These are phyloP conservation scores for Onychostoma macrolepis DNA, from an alignment of 2,113 vertebrate genomes.

Conservation along the genomic window DNA sequence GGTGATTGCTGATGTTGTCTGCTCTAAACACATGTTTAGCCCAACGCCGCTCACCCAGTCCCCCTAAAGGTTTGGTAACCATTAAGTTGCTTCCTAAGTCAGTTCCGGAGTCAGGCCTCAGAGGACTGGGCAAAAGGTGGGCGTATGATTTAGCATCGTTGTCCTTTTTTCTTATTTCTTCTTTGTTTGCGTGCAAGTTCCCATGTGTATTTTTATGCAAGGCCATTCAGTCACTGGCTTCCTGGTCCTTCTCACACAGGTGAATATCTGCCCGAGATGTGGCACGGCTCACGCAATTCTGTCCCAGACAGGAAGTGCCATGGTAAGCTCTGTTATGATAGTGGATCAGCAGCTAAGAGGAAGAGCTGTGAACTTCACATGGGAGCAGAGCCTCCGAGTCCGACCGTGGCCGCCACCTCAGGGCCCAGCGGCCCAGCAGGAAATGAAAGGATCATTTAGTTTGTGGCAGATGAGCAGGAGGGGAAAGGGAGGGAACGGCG, in stretches of 20 bases:
- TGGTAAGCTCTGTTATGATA: conserved; percentile 83
- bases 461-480: conserved; percentile 64
- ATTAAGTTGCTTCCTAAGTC: conserved; percentile 95
- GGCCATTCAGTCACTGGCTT: conserved; percentile 41
- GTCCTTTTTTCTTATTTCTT: conserved; percentile 20
- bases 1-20: conserved; percentile 91
- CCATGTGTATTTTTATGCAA: not conserved
- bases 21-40: conserved; percentile 90
- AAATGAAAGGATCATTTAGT: conserved; percentile 97
- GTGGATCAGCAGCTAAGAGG: conserved; percentile 82
- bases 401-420: conserved; percentile 76
- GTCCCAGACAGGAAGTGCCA: conserved; percentile 83
- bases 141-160: conserved; percentile 48
- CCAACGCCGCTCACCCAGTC: conserved; percentile 77
- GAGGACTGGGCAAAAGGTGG: conserved; percentile 68
- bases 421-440: conserved; percentile 84
- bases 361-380: conserved; percentile 86
- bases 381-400: conserved; percentile 72
- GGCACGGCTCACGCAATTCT: conserved; percentile 77
- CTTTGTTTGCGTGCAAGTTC: conserved; percentile 6
- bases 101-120: conserved; percentile 91
- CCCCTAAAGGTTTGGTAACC: conserved; percentile 96
- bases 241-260: conserved; percentile 66
- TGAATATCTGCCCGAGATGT: conserved; percentile 72
- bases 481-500: conserved; percentile 12